A percentile compares a stretch with the other conserved stretches of the same genome.
phyloP scores from a whole-genome alignment of 2,113 vertebrate genomes.

The Struthidea cinerea region DNA sequence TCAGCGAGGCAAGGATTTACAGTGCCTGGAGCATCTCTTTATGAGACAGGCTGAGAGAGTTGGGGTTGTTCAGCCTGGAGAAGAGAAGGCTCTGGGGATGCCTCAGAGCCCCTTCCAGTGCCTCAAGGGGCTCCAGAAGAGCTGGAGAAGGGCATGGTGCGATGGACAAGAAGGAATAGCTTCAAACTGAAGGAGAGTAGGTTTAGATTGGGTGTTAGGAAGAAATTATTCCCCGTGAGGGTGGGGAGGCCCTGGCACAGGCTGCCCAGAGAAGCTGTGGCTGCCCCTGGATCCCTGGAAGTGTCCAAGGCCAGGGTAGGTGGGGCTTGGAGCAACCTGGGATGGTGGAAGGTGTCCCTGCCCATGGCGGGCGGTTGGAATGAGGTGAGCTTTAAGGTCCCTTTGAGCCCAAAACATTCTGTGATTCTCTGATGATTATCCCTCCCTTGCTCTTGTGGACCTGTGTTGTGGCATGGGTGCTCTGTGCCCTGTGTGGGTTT shows the following conservation, averaged over 20 bases:
- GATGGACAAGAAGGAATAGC: not conserved
- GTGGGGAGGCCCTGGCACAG: not conserved
- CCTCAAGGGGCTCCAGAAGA: not conserved
- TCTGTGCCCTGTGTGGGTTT: not conserved
- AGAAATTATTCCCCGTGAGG: not conserved
- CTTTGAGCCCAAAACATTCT: not conserved
- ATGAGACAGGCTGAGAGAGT: not conserved
- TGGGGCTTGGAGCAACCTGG: accelerated
- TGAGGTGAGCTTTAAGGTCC: not conserved
- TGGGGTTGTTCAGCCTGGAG: not conserved
- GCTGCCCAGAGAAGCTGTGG: not conserved
- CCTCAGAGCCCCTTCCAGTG: not conserved
- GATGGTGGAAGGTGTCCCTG: not conserved
- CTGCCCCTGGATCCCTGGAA: not conserved
- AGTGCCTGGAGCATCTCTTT: not conserved
- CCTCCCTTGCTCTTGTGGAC: not conserved
- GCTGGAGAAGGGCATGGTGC: not conserved
- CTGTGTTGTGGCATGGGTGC: not conserved
- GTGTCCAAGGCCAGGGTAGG: not conserved
- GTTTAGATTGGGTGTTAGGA: no score
- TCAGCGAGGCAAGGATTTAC: not conserved
- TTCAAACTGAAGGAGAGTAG: not conserved
- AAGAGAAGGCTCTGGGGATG: not conserved
- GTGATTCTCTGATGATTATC: not conserved
- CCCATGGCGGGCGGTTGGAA: not conserved